Evolutionary conservation across 2,888 invertebrate genomes (phyloP).

Genomic region (Amiota minor): DNA sequence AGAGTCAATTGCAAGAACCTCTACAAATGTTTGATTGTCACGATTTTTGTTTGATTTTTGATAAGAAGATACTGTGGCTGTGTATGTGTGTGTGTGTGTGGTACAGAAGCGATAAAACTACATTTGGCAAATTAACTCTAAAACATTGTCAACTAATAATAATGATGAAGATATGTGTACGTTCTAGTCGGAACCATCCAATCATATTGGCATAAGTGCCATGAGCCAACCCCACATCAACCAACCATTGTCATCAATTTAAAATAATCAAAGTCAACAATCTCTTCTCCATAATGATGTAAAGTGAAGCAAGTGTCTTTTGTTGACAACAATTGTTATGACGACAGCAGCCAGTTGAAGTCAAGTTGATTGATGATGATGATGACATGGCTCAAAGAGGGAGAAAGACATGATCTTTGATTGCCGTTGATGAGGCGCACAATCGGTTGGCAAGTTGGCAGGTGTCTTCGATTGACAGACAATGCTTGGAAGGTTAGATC

Average conservation of each 20-base stretch:
- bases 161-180: too few relatives aligned
- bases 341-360: constrained; percentile 28
- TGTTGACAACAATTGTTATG: constrained; percentile 42
- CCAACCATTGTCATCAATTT: constrained; percentile 48
- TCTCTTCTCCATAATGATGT: constrained; percentile 22
- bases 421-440: too few relatives aligned
- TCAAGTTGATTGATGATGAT: constrained; percentile 43
- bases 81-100: neutral
- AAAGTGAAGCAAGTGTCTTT: constrained; percentile 37
- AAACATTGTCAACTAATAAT: constrained; percentile 15
- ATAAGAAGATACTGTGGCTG: too few relatives aligned
- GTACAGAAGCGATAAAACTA: constrained; percentile 29
- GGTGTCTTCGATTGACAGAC: constrained; percentile 8
- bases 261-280: constrained; percentile 50
- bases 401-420: too few relatives aligned
- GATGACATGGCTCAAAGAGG: constrained; percentile 24
- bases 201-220: constrained; percentile 26
- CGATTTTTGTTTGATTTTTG: neutral
- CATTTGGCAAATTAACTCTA: constrained; percentile 37
- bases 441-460: neutral
- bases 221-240: constrained; percentile 29
- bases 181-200: too few relatives aligned
- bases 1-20: constrained; percentile 8
- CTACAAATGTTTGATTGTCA: constrained; percentile 6
- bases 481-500: neutral